A percentile compares a stretch with the other conserved stretches of the same genome.
These are phyloP conservation scores for Ochotona curzoniae DNA, from an alignment of 2,113 vertebrate genomes.

Conservation along the genomic window DNA sequence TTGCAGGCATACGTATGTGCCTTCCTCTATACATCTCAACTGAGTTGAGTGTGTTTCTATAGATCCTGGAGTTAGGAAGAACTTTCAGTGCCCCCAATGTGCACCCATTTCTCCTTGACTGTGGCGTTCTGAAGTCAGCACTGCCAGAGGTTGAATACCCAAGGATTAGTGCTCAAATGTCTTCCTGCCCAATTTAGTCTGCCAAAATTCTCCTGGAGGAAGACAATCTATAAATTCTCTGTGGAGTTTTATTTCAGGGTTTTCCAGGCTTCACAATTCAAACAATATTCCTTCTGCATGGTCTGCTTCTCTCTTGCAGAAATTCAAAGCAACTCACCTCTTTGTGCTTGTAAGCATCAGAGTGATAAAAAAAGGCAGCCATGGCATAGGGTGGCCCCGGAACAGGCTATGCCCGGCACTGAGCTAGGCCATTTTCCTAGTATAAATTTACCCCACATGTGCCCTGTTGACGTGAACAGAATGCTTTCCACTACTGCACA, in stretches of 20 bases:
- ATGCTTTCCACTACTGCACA: neutral
- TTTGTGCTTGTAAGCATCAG: neutral
- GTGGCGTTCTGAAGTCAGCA: neutral
- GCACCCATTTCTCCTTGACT: neutral
- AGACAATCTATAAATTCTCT: neutral
- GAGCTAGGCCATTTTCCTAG: neutral
- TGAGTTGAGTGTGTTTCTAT: neutral
- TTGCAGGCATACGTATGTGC: neutral
- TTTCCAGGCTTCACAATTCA: neutral
- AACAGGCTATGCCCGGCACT: neutral
- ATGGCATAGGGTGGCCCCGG: neutral
- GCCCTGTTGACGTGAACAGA: neutral
- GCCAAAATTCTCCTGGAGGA: neutral
- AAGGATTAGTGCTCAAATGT: neutral
- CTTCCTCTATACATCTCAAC: neutral
- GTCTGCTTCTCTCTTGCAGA: neutral
- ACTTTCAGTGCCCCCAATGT: neutral
- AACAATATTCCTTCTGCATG: neutral
- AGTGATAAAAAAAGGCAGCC: neutral
- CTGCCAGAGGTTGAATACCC: neutral
- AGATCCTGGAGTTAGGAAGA: neutral
- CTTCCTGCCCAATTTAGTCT: neutral
- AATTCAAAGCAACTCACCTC: neutral
- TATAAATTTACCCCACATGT: neutral
- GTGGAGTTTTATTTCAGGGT: neutral